These are phyloP conservation scores for Polyommatus icarus DNA, from an alignment of 2,888 invertebrate species.

Conservation along the genomic window DNA sequence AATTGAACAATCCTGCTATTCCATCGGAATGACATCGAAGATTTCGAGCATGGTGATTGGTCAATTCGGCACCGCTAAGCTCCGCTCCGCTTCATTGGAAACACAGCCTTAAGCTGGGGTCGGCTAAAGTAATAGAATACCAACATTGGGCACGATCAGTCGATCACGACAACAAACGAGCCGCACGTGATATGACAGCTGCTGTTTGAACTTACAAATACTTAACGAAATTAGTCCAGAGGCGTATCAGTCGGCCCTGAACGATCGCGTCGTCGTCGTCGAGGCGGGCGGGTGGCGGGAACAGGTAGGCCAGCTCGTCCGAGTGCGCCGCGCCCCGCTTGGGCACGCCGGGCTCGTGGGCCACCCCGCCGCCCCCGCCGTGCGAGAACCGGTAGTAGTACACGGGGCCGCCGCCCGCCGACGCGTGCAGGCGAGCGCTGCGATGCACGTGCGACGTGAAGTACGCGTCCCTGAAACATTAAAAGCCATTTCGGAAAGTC, in stretches of 20 bases:
- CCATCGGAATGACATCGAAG: no score
- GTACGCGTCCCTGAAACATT: conserved; percentile 61
- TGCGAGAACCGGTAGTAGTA: conserved; percentile 69
- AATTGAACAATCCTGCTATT: no score
- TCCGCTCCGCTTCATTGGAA: no score
- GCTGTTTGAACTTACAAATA: conserved; percentile 57
- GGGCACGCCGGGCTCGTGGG: conserved; percentile 50
- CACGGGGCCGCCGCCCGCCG: conserved; percentile 46
- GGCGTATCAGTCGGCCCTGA: conserved; percentile 52
- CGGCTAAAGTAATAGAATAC: not conserved
- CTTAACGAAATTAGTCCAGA: conserved; percentile 71
- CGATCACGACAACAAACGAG: not conserved
- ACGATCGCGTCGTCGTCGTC: conserved; percentile 57
- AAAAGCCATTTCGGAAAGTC: not conserved
- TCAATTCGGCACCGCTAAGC: no score
- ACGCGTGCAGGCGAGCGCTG: conserved; percentile 57
- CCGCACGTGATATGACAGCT: not conserved
- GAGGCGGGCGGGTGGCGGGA: conserved; percentile 50
- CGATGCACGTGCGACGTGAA: conserved; percentile 64
- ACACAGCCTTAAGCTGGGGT: no score
- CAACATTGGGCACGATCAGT: not conserved
- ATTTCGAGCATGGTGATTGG: no score
- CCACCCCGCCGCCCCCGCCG: conserved; percentile 54
- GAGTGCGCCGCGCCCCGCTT: conserved; percentile 68
- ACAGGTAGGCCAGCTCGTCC: conserved; percentile 67